These are phyloP conservation scores for Geococcyx californianus DNA, from an alignment of 2,113 vertebrate species.

Conservation along the genomic window DNA sequence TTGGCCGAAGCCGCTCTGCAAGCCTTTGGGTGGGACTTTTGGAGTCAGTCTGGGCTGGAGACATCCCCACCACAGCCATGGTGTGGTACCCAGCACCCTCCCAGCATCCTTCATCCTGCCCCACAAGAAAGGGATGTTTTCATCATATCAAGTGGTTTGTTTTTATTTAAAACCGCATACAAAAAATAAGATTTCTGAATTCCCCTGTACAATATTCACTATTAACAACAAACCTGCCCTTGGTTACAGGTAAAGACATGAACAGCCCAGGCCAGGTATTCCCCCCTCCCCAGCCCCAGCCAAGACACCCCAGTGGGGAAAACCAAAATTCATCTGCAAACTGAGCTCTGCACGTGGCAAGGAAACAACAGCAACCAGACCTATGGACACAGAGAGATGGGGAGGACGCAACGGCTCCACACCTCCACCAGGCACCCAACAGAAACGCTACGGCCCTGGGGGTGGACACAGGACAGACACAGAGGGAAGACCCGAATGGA, in stretches of 20 bases:
- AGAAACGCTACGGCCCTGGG: not conserved
- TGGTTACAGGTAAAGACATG: constrained; percentile 64
- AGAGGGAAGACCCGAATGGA: not conserved
- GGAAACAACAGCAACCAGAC: constrained; percentile 19
- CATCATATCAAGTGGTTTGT: constrained; percentile 67
- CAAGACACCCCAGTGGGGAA: not conserved
- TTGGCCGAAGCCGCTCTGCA: accelerated
- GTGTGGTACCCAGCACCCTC: not conserved
- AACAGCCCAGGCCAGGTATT: constrained; percentile 31
- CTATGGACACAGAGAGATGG: constrained; percentile 4
- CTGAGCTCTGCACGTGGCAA: not conserved
- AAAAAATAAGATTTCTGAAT: constrained; percentile 83
- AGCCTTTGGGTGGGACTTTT: not conserved
- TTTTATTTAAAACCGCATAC: constrained; percentile 84
- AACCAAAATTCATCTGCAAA: constrained; percentile 37
- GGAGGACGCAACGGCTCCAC: constrained; percentile 34
- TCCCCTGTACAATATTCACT: constrained; percentile 81
- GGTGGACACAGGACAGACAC: constrained; percentile 30
- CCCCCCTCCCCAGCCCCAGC: constrained; percentile 21
- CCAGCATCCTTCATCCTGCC: not conserved
- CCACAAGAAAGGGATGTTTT: not conserved
- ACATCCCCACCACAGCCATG: too few species aligned
- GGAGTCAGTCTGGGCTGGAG: not conserved
- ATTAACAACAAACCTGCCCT: constrained; percentile 71
- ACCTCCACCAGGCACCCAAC: not conserved